These are phyloP conservation scores for Pantala flavescens DNA, from an alignment of 1,140 invertebrate genomes.

Conservation along the genomic window DNA sequence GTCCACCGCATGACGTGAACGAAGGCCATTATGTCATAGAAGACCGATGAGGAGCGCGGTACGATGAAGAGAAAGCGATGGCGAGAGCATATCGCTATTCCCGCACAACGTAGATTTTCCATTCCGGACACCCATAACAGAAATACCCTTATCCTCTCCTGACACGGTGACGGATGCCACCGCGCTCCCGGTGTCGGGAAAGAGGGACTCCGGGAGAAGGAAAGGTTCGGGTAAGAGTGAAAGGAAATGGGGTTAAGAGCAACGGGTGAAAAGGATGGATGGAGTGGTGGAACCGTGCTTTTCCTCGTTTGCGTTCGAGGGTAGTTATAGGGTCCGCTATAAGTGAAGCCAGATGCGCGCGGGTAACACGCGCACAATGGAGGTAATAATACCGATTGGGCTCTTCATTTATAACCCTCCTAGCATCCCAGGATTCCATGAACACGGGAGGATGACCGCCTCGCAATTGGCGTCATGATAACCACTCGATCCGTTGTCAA, in stretches of 20 bases:
- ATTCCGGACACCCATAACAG: no score
- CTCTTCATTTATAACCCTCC: not conserved
- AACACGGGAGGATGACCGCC: no score
- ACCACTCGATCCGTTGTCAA: no score
- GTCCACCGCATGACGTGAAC: no score
- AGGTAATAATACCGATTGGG: not conserved
- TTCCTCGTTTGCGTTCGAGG: not conserved
- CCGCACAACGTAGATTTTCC: no score
- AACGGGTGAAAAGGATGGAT: not conserved
- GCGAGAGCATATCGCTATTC: no score
- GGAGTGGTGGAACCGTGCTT: not conserved
- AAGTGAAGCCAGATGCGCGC: not conserved
- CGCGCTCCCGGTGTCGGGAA: not conserved
- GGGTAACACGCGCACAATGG: not conserved
- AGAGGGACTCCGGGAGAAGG: not conserved
- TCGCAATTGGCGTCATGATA: no score
- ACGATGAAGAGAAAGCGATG: no score
- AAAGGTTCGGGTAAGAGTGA: not conserved
- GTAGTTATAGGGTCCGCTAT: not conserved
- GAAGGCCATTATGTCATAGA: no score
- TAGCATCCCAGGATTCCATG: no score
- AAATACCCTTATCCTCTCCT: no score
- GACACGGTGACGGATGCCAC: not conserved
- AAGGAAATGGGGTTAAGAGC: not conserved
- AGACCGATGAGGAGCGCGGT: no score